Evolutionary conservation across 2,113 vertebrate species (phyloP).

Genomic region (Dolichotis patagonum): DNA sequence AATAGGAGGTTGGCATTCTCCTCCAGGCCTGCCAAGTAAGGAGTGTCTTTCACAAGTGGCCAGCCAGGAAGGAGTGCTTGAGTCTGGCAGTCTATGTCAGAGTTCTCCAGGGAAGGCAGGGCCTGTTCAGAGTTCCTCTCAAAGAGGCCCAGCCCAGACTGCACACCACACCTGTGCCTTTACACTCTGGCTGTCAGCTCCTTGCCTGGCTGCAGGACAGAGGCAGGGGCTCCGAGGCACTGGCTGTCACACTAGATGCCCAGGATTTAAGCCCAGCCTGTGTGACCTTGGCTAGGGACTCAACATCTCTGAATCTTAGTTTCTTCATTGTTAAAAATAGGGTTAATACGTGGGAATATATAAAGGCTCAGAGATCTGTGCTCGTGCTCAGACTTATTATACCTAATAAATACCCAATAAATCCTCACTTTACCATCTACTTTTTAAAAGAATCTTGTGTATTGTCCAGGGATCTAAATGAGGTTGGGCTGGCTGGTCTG

Average conservation of each 20-base stretch:
- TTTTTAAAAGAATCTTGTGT: neutral
- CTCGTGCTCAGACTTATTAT: neutral
- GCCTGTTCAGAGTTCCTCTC: neutral
- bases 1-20: neutral
- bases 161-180: neutral
- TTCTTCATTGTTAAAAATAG: constrained; percentile 33
- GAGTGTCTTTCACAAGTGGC: neutral
- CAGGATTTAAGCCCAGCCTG: neutral
- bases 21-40: neutral
- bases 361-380: neutral
- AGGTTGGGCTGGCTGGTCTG: neutral
- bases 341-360: neutral
- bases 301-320: neutral
- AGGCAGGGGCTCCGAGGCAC: neutral
- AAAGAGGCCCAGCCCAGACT: neutral
- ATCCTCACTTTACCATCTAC: neutral
- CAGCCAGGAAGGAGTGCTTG: neutral
- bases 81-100: neutral
- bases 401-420: neutral
- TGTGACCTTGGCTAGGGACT: neutral
- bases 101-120: neutral
- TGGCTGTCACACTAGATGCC: neutral
- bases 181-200: neutral
- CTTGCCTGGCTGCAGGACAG: neutral
- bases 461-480: neutral